These are phyloP conservation scores for Smutsia temminckii DNA, from an alignment of 2,797 vertebrate species.

Conservation along the genomic window DNA sequence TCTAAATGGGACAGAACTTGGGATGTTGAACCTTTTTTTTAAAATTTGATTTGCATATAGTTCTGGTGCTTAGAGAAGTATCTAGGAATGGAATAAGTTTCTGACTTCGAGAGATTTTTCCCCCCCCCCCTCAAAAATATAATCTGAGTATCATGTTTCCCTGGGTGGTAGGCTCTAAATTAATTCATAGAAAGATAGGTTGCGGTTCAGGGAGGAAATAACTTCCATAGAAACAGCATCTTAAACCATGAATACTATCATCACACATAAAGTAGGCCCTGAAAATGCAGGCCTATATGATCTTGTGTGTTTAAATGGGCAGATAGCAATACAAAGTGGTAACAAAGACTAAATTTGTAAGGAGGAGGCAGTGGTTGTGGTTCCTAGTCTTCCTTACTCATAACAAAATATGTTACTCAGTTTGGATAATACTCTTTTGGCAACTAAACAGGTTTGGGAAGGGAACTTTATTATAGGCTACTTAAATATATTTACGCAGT, in stretches of 20 bases:
- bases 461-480: constrained; percentile 23
- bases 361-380: neutral
- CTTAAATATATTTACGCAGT: neutral
- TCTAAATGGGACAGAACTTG: neutral
- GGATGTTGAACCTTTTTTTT: neutral
- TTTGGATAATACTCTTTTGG: neutral
- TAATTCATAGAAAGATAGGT: neutral
- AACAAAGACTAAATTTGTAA: neutral
- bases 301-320: neutral
- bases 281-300: neutral
- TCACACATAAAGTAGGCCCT: neutral
- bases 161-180: neutral
- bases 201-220: neutral
- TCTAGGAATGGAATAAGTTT: neutral
- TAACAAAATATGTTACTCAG: neutral
- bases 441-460: neutral
- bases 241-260: neutral
- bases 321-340: neutral
- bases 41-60: neutral
- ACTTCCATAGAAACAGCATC: neutral
- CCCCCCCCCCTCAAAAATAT: neutral
- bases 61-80: neutral
- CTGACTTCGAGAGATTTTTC: neutral
- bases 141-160: neutral
- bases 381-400: neutral